Conservation (phyloP, 2,888 invertebrate species). For the Syritta pipiens region DNA sequence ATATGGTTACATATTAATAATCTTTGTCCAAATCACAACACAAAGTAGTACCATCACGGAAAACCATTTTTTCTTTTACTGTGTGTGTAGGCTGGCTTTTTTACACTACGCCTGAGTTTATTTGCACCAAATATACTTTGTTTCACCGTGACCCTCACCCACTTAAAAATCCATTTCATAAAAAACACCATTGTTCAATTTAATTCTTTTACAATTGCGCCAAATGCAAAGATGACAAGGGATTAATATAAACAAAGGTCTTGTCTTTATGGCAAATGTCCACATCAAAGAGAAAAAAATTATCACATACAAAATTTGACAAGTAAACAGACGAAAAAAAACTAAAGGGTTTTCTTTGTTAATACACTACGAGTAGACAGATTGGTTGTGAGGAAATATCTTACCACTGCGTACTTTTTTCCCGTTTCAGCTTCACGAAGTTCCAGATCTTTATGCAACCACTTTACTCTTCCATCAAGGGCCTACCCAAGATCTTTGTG, state of each 20-base stretch:
- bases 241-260: constrained; percentile 2
- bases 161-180: constrained; percentile 15
- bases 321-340: constrained; percentile 60
- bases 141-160: constrained; percentile 46
- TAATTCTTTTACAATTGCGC: constrained; percentile 12
- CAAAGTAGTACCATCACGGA: background rate
- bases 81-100: background rate
- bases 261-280: background rate
- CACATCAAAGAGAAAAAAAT: background rate
- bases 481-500: constrained; percentile 10
- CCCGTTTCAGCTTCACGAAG: constrained; percentile 33
- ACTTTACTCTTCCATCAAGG: constrained; percentile 55
- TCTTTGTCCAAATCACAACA: constrained; percentile 29
- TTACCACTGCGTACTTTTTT: constrained; percentile 53
- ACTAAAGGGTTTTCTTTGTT: constrained; percentile 51
- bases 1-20: constrained; percentile 19
- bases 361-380: constrained; percentile 3
- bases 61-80: constrained; percentile 5
- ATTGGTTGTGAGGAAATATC: constrained; percentile 1
- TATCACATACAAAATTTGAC: constrained; percentile 54
- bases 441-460: constrained; percentile 31
- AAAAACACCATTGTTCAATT: background rate
- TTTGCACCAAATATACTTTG: constrained; percentile 2
- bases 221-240: constrained; percentile 17
- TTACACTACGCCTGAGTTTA: background rate